Conservation (phyloP, 2,888 invertebrate species). For the Phorcus lineatus region DNA sequence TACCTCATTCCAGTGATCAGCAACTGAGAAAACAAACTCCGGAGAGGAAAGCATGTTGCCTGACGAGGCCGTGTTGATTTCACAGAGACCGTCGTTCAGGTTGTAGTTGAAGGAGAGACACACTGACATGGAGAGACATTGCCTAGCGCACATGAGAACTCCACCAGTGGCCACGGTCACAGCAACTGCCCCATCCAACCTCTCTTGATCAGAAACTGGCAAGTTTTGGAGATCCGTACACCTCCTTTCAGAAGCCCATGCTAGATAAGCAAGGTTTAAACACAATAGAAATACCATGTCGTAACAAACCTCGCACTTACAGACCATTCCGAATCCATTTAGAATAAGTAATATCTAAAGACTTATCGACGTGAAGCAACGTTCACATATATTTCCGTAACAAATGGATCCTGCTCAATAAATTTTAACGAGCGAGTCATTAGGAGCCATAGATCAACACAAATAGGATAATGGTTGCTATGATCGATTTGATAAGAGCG, state of each 20-base stretch:
- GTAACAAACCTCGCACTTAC: too few species aligned
- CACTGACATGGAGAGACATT: not conserved
- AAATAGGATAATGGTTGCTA: too few species aligned
- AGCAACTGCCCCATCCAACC: not conserved
- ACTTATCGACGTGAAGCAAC: too few species aligned
- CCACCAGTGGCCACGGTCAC: not conserved
- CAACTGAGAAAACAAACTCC: not conserved
- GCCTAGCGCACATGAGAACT: not conserved
- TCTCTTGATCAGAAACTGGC: not conserved
- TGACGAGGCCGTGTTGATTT: not conserved
- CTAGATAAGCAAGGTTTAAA: not conserved
- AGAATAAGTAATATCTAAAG: too few species aligned
- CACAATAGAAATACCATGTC: too few species aligned
- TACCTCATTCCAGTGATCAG: not conserved
- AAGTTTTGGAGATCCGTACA: not conserved
- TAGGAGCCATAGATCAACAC: too few species aligned
- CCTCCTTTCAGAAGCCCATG: not conserved
- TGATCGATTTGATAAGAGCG: too few species aligned
- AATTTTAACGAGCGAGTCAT: too few species aligned
- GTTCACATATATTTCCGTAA: too few species aligned
- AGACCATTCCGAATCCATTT: too few species aligned
- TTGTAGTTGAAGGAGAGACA: not conserved
- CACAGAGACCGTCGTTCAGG: not conserved
- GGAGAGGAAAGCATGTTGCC: not conserved
- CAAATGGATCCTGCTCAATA: too few species aligned